A percentile compares a stretch with the other conserved stretches of the same genome.
These are phyloP conservation scores for Synanceia verrucosa DNA, from an alignment of 2,797 vertebrate genomes.

Conservation along the genomic window DNA sequence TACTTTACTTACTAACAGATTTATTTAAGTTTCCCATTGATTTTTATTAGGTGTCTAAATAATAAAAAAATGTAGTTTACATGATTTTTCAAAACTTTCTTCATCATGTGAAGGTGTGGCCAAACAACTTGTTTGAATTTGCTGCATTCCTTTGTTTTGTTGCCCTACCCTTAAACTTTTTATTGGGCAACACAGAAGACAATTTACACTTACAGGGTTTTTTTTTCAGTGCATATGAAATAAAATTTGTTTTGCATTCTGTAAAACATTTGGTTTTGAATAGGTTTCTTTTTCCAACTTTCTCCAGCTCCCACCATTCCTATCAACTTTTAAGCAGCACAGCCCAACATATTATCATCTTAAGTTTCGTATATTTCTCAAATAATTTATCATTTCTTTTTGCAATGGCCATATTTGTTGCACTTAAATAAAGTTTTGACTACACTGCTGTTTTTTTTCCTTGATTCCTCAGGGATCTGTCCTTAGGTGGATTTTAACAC, in stretches of 20 bases:
- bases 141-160: slow-evolving; percentile 65
- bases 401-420: not conserved
- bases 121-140: slow-evolving; percentile 67
- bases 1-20: too few species aligned
- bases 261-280: not conserved
- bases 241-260: not conserved
- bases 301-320: not conserved
- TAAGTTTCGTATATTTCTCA: not conserved
- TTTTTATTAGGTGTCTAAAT: not conserved
- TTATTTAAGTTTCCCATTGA: not conserved
- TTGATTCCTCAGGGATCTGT: slow-evolving; percentile 31
- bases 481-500: slow-evolving; percentile 59
- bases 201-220: not conserved
- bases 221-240: not conserved
- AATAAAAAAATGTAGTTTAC: not conserved
- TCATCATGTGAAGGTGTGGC: slow-evolving; percentile 55
- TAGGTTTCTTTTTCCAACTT: not conserved
- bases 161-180: slow-evolving; percentile 39
- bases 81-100: slow-evolving; percentile 41
- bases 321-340: slow-evolving; percentile 6
- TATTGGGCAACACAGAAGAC: slow-evolving; percentile 4
- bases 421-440: slow-evolving; percentile 12
- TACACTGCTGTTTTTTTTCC: not conserved
- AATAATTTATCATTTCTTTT: not conserved
- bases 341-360: not conserved